These are phyloP conservation scores for Hydractinia symbiolongicarpus DNA, from an alignment of 30 jellyfish, hydroid and myxozoan species.

Conservation along the genomic window DNA sequence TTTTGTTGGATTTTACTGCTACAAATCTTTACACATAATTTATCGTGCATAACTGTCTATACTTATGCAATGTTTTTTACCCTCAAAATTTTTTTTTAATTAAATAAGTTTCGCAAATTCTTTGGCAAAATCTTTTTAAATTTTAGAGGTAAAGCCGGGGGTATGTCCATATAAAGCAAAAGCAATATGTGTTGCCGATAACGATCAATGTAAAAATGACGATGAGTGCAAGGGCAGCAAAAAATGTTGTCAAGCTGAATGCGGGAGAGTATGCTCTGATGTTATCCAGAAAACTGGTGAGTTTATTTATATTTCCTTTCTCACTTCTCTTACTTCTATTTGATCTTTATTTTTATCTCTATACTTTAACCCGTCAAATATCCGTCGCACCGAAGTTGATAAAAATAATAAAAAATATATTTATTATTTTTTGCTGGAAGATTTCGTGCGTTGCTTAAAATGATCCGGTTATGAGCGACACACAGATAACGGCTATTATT, in stretches of 20 bases:
- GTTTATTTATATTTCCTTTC: background rate
- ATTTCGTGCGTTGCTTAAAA: too few relatives aligned
- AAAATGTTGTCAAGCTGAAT: constrained; percentile 15
- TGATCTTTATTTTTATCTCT: background rate
- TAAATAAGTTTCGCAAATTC: too few relatives aligned
- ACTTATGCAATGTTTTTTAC: background rate
- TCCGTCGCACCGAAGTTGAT: too few relatives aligned
- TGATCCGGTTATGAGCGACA: too few relatives aligned
- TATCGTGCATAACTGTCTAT: background rate
- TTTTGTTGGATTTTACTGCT: background rate
- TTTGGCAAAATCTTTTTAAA: background rate
- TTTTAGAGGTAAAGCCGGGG: constrained; percentile 14
- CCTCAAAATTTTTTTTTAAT: background rate
- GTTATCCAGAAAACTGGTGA: constrained; percentile 5
- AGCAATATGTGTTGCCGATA: background rate
- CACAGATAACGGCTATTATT: too few relatives aligned
- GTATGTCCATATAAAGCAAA: background rate
- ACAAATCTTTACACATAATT: background rate
- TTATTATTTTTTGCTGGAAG: too few relatives aligned
- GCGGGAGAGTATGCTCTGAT: background rate
- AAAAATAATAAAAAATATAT: too few relatives aligned
- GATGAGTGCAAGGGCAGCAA: constrained; percentile 17
- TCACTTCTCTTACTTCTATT: background rate
- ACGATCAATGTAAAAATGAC: background rate
- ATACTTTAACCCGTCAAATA: too few relatives aligned